Evolutionary conservation across 2,113 vertebrate genomes (phyloP).

Genomic region (Cricetomys ansorgei): DNA sequence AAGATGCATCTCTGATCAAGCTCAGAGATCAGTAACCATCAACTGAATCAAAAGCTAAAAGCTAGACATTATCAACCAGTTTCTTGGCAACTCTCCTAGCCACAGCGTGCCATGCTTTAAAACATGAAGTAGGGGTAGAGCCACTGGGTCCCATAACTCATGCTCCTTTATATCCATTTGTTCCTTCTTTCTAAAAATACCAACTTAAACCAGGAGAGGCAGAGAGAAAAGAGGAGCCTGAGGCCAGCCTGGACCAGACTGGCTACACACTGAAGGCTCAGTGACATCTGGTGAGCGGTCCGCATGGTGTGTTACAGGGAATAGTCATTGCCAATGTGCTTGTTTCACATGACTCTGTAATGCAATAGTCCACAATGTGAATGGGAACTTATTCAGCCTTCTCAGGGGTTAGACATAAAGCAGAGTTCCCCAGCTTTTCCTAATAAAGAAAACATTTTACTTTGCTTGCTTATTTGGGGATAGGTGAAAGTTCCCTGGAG

Average conservation of each 20-base stretch:
- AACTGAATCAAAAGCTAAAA: conserved; percentile 55
- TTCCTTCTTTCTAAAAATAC: conserved; percentile 51
- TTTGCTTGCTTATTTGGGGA: background rate
- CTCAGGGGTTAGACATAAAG: background rate
- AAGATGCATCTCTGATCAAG: background rate
- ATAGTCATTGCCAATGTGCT: background rate
- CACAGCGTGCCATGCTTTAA: conserved; percentile 31
- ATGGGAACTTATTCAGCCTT: background rate
- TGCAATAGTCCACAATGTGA: background rate
- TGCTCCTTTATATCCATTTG: conserved; percentile 24
- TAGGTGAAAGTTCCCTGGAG: conserved; percentile 11
- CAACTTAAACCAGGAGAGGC: conserved; percentile 9
- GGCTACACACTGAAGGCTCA: background rate
- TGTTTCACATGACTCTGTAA: conserved; percentile 33
- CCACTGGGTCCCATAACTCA: background rate
- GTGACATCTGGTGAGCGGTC: background rate
- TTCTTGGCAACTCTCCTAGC: conserved; percentile 32
- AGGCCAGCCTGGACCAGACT: no score
- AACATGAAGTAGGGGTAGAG: conserved; percentile 1
- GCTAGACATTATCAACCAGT: conserved; percentile 47
- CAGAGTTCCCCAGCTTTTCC: conserved; percentile 26
- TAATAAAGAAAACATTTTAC: conserved; percentile 53
- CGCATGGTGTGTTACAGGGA: background rate
- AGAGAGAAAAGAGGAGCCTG: no score
- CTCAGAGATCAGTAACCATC: background rate